Conservation (phyloP, 2,113 vertebrate species). For the Charina bottae region DNA sequence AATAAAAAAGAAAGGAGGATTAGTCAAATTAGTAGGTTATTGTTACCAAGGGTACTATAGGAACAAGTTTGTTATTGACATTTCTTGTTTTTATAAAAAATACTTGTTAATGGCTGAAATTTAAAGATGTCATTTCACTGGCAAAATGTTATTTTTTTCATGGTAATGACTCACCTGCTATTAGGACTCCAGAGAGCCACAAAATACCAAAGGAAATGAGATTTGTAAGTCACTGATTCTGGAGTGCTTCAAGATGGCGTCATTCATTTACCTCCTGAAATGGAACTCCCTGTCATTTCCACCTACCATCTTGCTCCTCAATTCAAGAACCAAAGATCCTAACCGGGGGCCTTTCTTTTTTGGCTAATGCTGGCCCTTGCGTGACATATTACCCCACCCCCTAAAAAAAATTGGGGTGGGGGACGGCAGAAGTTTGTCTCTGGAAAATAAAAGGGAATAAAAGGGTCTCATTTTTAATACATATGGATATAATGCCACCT, state of each 20-base stretch:
- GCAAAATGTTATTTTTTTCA: conserved; percentile 72
- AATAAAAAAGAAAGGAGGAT: conserved; percentile 44
- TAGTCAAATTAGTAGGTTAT: conserved; percentile 75
- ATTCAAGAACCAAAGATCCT: not conserved
- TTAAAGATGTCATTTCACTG: conserved; percentile 73
- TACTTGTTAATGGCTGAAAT: conserved; percentile 73
- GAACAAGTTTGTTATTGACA: conserved; percentile 76
- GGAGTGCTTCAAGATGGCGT: not conserved
- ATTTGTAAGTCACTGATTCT: conserved; percentile 24
- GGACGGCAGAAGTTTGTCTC: not conserved
- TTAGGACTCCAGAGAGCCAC: conserved; percentile 46
- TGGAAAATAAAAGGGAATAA: not conserved
- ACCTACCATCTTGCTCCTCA: not conserved
- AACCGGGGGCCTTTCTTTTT: not conserved
- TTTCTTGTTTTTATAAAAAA: conserved; percentile 71
- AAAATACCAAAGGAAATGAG: conserved; percentile 39
- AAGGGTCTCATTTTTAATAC: not conserved
- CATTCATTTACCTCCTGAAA: rapidly evolving
- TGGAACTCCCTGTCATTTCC: not conserved
- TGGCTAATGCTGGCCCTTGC: too few relatives aligned
- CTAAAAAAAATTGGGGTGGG: not conserved
- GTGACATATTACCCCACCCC: not conserved
- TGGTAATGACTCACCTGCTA: conserved; percentile 67
- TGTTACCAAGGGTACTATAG: conserved; percentile 75
- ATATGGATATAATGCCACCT: not conserved